Evolutionary conservation across 2,888 invertebrate species (phyloP).

Genomic region (Therioaphis trifolii): DNA sequence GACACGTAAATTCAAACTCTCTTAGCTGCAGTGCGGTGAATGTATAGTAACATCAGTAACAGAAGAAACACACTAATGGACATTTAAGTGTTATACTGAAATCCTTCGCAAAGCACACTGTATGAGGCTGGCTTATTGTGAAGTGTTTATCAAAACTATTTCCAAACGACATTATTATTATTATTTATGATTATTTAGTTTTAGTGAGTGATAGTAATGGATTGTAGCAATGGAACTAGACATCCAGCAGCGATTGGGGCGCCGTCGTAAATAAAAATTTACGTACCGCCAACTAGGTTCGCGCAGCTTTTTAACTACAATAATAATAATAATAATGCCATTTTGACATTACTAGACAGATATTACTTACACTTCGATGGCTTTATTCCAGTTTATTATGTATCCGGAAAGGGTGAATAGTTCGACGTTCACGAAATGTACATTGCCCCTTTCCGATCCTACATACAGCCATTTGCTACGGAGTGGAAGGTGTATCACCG

Average conservation of each 20-base stretch:
- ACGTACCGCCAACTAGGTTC: background rate
- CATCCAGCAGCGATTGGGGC: constrained; percentile 44
- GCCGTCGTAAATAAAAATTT: constrained; percentile 17
- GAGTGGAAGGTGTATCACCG: constrained; percentile 93
- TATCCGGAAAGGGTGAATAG: constrained; percentile 96
- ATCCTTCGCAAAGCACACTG: constrained; percentile 1
- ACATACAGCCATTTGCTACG: constrained; percentile 99
- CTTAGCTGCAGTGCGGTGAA: background rate
- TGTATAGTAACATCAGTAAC: background rate
- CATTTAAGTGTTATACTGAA: constrained; percentile 13
- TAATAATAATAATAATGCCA: background rate
- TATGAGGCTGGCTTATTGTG: background rate
- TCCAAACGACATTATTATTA: background rate
- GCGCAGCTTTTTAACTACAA: background rate
- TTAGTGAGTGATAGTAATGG: constrained; percentile 29
- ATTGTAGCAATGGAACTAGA: constrained; percentile 41
- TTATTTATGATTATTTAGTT: constrained; percentile 21
- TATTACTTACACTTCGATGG: constrained; percentile 95
- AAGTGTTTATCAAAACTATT: background rate
- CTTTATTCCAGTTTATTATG: constrained; percentile 99
- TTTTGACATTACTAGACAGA: background rate
- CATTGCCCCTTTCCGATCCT: constrained; percentile 97
- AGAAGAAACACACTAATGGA: constrained; percentile 36
- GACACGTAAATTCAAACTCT: constrained; percentile 12
- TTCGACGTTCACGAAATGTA: constrained; percentile 96